Percentiles rank a stretch among this genome's conserved stretches.
Conservation (phyloP, 1,140 invertebrate genomes). For the Harpegnathos saltator region DNA sequence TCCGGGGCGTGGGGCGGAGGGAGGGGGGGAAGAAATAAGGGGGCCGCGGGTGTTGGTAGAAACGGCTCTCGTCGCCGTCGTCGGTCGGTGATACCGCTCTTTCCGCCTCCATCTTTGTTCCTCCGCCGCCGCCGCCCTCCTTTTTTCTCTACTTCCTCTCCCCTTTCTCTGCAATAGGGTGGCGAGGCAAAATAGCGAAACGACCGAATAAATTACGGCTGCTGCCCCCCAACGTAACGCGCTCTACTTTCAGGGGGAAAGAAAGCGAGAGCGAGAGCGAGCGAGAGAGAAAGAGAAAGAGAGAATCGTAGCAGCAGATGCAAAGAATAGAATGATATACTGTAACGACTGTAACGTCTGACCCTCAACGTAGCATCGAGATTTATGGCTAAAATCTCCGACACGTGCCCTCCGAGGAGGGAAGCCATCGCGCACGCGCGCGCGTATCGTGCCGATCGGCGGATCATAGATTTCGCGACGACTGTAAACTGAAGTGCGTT, state of each 20-base stretch:
- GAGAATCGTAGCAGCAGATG: background rate
- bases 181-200: background rate
- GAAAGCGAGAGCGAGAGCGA: too few relatives aligned
- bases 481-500: too few relatives aligned
- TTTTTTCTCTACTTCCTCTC: background rate
- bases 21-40: background rate
- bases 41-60: slow-evolving; percentile 7
- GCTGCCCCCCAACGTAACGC: background rate
- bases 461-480: background rate
- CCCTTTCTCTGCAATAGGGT: background rate
- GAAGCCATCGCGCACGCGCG: background rate
- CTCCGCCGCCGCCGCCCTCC: too few relatives aligned
- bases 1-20: background rate
- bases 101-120: background rate
- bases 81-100: slow-evolving; percentile 15
- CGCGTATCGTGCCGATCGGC: background rate
- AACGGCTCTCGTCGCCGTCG: slow-evolving; percentile 25
- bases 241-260: background rate
- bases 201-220: slow-evolving; percentile 27
- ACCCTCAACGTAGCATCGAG: background rate
- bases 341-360: background rate
- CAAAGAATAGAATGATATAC: slow-evolving; percentile 3
- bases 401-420: background rate
- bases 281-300: background rate
- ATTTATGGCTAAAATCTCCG: background rate